A percentile compares a stretch with the other conserved stretches of the same genome.
Conservation (phyloP, 2,113 vertebrate genomes). For the Podilymbus podiceps region DNA sequence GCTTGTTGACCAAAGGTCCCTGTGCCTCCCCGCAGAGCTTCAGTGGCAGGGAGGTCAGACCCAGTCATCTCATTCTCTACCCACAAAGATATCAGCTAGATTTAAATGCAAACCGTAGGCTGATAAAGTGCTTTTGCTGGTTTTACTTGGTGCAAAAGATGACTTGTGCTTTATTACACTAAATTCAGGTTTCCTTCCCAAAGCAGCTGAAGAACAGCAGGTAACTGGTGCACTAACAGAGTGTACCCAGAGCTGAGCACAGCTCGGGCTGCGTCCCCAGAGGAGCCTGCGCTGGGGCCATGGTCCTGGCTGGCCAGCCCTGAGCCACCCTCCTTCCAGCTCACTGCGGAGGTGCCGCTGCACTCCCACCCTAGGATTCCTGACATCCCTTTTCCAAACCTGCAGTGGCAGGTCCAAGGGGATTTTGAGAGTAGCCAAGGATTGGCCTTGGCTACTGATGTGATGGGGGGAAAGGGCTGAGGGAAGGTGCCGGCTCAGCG, state of each 20-base stretch:
- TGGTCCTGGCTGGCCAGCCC: background rate
- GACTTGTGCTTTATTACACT: background rate
- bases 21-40: fast-evolving
- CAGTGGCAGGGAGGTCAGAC: background rate
- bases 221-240: background rate
- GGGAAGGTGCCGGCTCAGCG: no score
- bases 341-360: background rate
- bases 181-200: background rate
- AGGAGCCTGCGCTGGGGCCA: background rate
- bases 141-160: background rate
- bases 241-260: background rate
- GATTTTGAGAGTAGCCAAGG: no score
- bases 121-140: background rate
- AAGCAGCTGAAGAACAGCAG: background rate
- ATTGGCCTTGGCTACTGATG: background rate
- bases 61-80: fast-evolving
- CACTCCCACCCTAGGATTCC: background rate
- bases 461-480: background rate
- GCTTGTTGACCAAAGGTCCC: fast-evolving
- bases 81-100: background rate
- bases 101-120: background rate
- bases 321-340: background rate
- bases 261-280: background rate
- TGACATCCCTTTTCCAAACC: background rate
- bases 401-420: background rate